These are phyloP conservation scores for Lathronympha strigana DNA, from an alignment of 2,888 invertebrate genomes.

Conservation along the genomic window DNA sequence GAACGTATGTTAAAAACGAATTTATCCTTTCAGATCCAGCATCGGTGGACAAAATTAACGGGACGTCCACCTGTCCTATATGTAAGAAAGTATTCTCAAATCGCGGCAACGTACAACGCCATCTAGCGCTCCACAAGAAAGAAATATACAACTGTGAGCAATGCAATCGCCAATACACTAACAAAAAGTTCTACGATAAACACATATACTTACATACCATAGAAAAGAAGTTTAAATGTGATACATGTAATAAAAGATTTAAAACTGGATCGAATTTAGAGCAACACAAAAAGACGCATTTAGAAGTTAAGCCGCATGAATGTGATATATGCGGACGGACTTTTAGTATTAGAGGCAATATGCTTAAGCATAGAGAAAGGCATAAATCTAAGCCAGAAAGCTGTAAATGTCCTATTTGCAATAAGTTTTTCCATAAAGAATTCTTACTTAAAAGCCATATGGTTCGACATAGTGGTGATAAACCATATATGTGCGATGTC, in stretches of 20 bases:
- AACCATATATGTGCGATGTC: constrained; percentile 49
- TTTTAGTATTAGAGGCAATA: constrained; percentile 30
- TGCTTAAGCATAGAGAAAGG: constrained; percentile 46
- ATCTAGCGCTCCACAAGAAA: constrained; percentile 46
- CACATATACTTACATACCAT: constrained; percentile 39
- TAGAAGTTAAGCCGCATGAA: constrained; percentile 28
- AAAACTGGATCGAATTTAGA: constrained; percentile 29
- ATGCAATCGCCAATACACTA: constrained; percentile 44
- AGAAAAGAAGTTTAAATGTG: constrained; percentile 42
- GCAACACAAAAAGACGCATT: constrained; percentile 40
- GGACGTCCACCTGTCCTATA: constrained; percentile 47
- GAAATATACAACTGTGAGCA: constrained; percentile 51
- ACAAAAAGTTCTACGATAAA: constrained; percentile 34
- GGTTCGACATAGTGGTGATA: constrained; percentile 48
- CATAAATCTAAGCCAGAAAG: constrained; percentile 44
- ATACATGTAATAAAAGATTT: constrained; percentile 38
- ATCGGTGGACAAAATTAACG: constrained; percentile 2
- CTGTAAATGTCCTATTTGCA: constrained; percentile 48
- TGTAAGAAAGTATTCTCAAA: constrained; percentile 48
- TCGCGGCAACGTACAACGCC: constrained; percentile 47
- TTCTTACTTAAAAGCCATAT: constrained; percentile 53
- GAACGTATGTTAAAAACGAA: no score
- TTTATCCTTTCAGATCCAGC: neutral
- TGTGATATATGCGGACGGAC: constrained; percentile 40
- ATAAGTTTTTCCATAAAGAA: constrained; percentile 51